Conservation (phyloP, 2,888 invertebrate genomes). For the Coleophora deauratella region DNA sequence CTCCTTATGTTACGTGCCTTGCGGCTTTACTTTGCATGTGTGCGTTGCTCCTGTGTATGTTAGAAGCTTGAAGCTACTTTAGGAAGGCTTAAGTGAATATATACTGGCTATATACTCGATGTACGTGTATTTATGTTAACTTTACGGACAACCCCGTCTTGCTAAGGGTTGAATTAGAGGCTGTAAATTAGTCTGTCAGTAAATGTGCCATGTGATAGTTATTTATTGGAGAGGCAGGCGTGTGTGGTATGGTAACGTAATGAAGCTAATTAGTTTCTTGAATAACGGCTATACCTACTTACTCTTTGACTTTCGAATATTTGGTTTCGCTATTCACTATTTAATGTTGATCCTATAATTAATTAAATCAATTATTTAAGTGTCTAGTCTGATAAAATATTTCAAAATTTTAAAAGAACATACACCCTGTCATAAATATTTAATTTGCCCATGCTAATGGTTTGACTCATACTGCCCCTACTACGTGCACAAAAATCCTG, state of each 20-base stretch:
- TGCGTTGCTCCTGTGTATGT: conserved; percentile 37
- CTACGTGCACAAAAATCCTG: neutral
- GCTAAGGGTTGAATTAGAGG: conserved; percentile 66
- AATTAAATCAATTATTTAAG: too few relatives aligned
- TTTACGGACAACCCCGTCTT: conserved; percentile 55
- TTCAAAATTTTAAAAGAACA: too few relatives aligned
- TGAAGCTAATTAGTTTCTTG: too few relatives aligned
- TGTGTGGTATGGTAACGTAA: neutral
- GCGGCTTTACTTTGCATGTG: conserved; percentile 64
- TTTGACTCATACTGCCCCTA: neutral
- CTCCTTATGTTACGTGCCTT: conserved; percentile 75
- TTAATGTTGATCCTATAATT: neutral
- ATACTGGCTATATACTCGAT: conserved; percentile 27
- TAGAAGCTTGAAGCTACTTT: conserved; percentile 42
- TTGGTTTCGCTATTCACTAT: neutral
- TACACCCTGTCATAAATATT: neutral
- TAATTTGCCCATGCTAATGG: neutral
- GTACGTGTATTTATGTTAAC: conserved; percentile 37
- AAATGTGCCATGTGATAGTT: conserved; percentile 18
- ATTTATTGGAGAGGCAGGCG: neutral
- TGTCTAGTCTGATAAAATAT: too few relatives aligned
- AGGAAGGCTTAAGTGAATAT: conserved; percentile 65
- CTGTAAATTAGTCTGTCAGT: conserved; percentile 58
- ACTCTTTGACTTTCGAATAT: too few relatives aligned
- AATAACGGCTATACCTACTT: too few relatives aligned